Conservation (phyloP, 2,888 invertebrate genomes). For the Strigamia transsilvanica region DNA sequence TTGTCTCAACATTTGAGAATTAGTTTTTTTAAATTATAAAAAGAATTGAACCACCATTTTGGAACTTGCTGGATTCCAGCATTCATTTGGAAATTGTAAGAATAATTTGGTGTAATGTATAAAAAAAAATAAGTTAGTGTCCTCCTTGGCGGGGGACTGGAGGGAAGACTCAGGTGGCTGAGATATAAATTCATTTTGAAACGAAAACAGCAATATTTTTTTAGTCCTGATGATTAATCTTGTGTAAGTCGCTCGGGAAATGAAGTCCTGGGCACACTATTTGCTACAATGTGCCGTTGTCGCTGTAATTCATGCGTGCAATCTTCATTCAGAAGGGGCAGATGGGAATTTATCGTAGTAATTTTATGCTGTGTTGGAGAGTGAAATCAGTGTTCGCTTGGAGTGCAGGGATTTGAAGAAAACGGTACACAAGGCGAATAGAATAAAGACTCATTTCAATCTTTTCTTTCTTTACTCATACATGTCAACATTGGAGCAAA, state of each 20-base stretch:
- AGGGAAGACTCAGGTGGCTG: neutral
- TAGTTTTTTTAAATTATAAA: no score
- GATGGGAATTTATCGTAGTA: slow-evolving; percentile 49
- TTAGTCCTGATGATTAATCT: slow-evolving; percentile 21
- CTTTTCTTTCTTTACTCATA: slow-evolving; percentile 40
- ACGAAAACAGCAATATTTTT: slow-evolving; percentile 31
- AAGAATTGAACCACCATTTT: no score
- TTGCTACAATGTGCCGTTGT: slow-evolving; percentile 43
- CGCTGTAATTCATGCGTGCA: slow-evolving; percentile 43
- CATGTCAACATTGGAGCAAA: slow-evolving; percentile 24
- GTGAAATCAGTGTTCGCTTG: slow-evolving; percentile 28
- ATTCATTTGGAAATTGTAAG: neutral
- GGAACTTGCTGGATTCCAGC: no score
- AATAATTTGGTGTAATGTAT: neutral
- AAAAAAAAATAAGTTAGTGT: neutral
- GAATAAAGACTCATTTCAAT: slow-evolving; percentile 47
- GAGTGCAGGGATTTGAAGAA: slow-evolving; percentile 45
- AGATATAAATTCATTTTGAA: slow-evolving; percentile 24
- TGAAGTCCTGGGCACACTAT: slow-evolving; percentile 45
- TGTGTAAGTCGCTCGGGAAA: slow-evolving; percentile 27
- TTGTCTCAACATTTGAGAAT: no score
- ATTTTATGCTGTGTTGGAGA: slow-evolving; percentile 48
- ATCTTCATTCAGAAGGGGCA: slow-evolving; percentile 47
- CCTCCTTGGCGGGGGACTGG: neutral
- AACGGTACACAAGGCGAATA: slow-evolving; percentile 43